Conservation (phyloP, 2,888 invertebrate genomes). For the Rhaphigaster nebulosa region DNA sequence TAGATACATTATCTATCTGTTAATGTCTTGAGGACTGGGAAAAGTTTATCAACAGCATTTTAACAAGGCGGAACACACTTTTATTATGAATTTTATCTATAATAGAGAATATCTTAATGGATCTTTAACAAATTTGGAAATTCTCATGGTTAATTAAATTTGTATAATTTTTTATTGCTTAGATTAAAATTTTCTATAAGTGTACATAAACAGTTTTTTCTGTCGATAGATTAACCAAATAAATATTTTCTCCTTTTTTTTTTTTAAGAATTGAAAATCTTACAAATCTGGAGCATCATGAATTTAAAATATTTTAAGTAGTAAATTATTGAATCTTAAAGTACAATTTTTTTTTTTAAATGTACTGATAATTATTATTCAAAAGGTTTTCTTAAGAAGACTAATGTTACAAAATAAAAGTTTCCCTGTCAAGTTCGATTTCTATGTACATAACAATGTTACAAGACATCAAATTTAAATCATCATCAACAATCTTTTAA, state of each 20-base stretch:
- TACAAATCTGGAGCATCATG: not conserved
- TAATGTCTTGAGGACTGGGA: slow-evolving; percentile 56
- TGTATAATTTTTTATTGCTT: slow-evolving; percentile 36
- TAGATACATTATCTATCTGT: slow-evolving; percentile 9
- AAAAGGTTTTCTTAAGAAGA: slow-evolving; percentile 52
- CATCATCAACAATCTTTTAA: slow-evolving; percentile 54
- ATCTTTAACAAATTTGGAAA: slow-evolving; percentile 23
- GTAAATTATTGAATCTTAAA: not conserved
- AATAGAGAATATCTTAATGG: slow-evolving; percentile 15
- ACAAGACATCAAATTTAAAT: slow-evolving; percentile 54
- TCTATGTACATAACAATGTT: slow-evolving; percentile 56
- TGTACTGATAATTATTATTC: not conserved
- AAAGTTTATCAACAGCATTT: slow-evolving; percentile 53
- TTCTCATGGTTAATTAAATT: not conserved
- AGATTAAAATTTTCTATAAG: slow-evolving; percentile 11
- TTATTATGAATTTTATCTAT: slow-evolving; percentile 24
- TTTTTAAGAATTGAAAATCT: slow-evolving; percentile 12
- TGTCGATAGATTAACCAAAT: not conserved
- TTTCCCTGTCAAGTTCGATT: slow-evolving; percentile 47
- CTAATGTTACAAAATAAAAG: slow-evolving; percentile 50
- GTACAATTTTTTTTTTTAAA: not conserved
- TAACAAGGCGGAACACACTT: slow-evolving; percentile 54
- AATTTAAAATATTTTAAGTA: not conserved
- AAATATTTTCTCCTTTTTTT: not conserved
- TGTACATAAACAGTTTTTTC: not conserved